Conservation (phyloP, 2,888 invertebrate genomes). For the Lasioglossum calceatum region DNA sequence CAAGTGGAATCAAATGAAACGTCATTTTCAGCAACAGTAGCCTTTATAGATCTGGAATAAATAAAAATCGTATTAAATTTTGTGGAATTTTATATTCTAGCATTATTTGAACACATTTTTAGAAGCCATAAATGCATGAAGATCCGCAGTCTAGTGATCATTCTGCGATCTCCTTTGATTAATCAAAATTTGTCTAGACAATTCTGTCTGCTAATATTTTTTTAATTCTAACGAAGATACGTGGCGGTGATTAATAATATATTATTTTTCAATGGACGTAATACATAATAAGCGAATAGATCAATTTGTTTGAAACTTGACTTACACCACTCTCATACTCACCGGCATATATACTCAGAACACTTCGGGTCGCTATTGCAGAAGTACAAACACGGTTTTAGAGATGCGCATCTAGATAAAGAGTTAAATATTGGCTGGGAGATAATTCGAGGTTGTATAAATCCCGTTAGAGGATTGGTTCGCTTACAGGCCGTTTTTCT, state of each 20-base stretch:
- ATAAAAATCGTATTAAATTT: too few relatives aligned
- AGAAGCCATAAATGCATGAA: too few relatives aligned
- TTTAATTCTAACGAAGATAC: neutral
- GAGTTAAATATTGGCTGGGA: conserved; percentile 46
- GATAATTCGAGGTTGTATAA: conserved; percentile 30
- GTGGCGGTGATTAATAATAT: too few relatives aligned
- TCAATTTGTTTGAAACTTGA: neutral
- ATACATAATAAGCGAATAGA: neutral
- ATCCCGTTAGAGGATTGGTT: neutral
- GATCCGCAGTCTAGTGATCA: too few relatives aligned
- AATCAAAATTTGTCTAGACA: neutral
- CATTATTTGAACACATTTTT: too few relatives aligned
- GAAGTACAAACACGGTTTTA: conserved; percentile 25
- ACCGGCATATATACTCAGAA: neutral
- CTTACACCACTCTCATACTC: neutral
- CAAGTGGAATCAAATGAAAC: too few relatives aligned
- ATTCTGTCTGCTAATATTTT: neutral
- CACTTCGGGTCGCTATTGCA: neutral
- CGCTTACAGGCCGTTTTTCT: too few relatives aligned
- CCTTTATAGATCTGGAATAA: too few relatives aligned
- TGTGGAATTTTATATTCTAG: too few relatives aligned
- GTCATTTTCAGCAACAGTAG: too few relatives aligned
- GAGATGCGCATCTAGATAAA: conserved; percentile 26
- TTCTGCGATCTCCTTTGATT: too few relatives aligned
- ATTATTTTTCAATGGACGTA: too few relatives aligned